Evolutionary conservation across 1,140 invertebrate genomes (phyloP).

Genomic region (Phocides pigmalion): DNA sequence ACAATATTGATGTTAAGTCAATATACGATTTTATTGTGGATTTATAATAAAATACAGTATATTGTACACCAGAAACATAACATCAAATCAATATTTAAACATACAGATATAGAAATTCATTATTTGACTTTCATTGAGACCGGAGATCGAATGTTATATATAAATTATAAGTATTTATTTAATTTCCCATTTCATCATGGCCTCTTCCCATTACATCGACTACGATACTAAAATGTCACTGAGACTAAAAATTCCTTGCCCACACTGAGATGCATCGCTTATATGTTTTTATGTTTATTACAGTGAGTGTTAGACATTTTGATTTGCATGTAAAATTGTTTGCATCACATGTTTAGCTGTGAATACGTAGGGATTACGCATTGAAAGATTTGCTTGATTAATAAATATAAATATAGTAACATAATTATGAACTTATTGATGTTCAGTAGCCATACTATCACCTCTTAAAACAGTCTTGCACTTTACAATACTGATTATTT

Average conservation of each 20-base stretch:
- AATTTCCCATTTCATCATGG: slow-evolving; percentile 61
- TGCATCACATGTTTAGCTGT: slow-evolving; percentile 65
- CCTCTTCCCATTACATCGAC: slow-evolving; percentile 66
- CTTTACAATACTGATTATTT: too few species aligned
- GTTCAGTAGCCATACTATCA: too few species aligned
- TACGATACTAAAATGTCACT: slow-evolving; percentile 45
- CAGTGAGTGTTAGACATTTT: slow-evolving; percentile 59
- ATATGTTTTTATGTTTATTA: slow-evolving; percentile 50
- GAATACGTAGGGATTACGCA: slow-evolving; percentile 13
- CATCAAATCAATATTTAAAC: too few species aligned
- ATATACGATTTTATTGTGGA: slow-evolving; percentile 47
- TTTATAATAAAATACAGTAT: too few species aligned
- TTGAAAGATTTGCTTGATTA: slow-evolving; percentile 16
- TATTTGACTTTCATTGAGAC: slow-evolving; percentile 48
- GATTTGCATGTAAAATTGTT: slow-evolving; percentile 81
- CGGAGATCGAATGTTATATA: slow-evolving; percentile 42
- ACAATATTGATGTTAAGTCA: slow-evolving; percentile 36
- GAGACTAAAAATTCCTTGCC: slow-evolving; percentile 50
- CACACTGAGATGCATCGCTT: slow-evolving; percentile 70
- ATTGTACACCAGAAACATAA: too few species aligned
- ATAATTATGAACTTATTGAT: too few species aligned
- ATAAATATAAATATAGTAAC: neutral
- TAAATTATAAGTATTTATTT: slow-evolving; percentile 62
- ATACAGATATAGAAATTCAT: slow-evolving; percentile 41
- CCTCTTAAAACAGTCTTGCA: too few species aligned